These are phyloP conservation scores for Opisthocomus hoazin DNA, from an alignment of 2,113 vertebrate species.

Conservation along the genomic window DNA sequence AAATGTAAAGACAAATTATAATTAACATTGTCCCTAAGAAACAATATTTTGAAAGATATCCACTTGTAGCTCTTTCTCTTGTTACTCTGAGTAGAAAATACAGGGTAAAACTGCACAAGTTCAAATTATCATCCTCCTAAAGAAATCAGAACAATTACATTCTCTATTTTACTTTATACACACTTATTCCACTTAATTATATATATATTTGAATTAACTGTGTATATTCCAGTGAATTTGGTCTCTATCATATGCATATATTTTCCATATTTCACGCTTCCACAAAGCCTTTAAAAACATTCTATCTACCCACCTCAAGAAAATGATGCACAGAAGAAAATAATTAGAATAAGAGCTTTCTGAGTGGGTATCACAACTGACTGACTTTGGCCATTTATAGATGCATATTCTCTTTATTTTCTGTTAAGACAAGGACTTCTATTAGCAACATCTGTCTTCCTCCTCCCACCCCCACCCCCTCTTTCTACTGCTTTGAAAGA, in stretches of 20 bases:
- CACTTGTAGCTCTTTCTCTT: background rate
- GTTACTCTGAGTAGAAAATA: background rate
- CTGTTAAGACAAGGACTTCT: background rate
- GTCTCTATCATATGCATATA: background rate
- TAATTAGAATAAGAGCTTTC: background rate
- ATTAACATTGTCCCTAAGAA: background rate
- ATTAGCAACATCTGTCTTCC: background rate
- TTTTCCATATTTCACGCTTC: background rate
- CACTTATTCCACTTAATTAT: background rate
- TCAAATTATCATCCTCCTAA: background rate
- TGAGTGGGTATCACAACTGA: background rate
- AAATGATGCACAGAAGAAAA: background rate
- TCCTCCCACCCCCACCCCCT: background rate
- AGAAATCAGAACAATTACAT: background rate
- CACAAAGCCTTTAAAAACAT: background rate
- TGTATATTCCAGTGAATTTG: background rate
- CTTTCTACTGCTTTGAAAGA: background rate
- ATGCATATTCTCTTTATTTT: background rate
- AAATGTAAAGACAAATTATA: background rate
- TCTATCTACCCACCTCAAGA: background rate
- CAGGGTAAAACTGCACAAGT: background rate
- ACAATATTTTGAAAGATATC: background rate
- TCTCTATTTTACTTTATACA: background rate
- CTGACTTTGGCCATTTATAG: background rate
- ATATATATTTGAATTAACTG: background rate